phyloP scores from a whole-genome alignment of 1,140 invertebrate species.

The Ericerus pela region DNA sequence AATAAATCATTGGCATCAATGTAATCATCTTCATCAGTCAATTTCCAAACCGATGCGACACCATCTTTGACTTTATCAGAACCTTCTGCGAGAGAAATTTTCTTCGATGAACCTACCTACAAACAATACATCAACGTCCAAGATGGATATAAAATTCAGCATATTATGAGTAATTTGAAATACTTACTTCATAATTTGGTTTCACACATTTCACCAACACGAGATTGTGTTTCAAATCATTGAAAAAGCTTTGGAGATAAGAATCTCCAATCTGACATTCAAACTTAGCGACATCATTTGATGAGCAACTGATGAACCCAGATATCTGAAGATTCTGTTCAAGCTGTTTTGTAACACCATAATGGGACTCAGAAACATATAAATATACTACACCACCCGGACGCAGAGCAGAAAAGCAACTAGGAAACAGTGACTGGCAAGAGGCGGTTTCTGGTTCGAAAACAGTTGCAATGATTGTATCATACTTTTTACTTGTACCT shows the following conservation, averaged over 20 bases:
- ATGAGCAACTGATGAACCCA: neutral
- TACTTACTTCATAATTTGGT: conserved; percentile 1
- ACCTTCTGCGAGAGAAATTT: neutral
- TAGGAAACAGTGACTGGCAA: no score
- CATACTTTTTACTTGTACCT: no score
- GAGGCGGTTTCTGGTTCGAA: no score
- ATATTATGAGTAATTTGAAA: neutral
- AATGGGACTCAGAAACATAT: no score
- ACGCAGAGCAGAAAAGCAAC: no score
- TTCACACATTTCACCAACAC: no score
- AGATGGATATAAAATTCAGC: neutral
- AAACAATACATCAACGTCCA: neutral
- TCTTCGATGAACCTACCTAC: conserved; percentile 1
- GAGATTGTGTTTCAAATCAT: neutral
- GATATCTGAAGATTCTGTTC: neutral
- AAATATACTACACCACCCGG: no score
- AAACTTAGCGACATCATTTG: neutral
- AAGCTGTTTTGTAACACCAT: neutral
- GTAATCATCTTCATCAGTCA: conserved; percentile 47
- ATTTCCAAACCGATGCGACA: conserved; percentile 50
- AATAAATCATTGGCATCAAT: conserved; percentile 77
- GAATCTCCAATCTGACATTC: neutral
- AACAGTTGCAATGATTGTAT: no score
- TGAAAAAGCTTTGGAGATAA: neutral
- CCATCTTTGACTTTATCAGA: conserved; percentile 33